Percentiles rank a stretch among this genome's conserved stretches.
phyloP scores from a whole-genome alignment of 2,888 invertebrate species.

The Ectropis crepuscularia region DNA sequence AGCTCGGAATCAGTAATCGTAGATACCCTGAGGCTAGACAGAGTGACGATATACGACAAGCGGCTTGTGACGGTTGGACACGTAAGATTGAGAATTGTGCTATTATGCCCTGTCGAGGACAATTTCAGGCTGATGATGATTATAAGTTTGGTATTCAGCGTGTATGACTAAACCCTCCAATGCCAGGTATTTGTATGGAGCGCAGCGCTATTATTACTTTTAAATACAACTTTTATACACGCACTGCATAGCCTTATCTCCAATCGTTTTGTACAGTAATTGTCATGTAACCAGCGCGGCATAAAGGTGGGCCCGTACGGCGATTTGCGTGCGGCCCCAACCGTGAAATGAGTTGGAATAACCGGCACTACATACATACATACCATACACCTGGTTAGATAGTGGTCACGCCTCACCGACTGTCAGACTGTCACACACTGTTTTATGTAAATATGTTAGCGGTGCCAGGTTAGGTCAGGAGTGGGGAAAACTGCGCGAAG shows the following conservation, averaged over 20 bases:
- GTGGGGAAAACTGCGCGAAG: constrained; percentile 17
- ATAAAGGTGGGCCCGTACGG: constrained; percentile 44
- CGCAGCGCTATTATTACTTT: not conserved
- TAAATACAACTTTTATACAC: constrained; percentile 10
- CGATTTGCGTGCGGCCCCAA: constrained; percentile 63
- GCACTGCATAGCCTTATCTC: constrained; percentile 24
- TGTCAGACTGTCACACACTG: constrained; percentile 29
- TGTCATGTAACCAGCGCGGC: constrained; percentile 34
- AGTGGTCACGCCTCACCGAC: constrained; percentile 41
- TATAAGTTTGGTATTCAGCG: too few relatives aligned
- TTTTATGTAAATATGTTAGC: constrained; percentile 32
- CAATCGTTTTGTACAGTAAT: constrained; percentile 36
- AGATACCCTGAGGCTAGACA: too few relatives aligned
- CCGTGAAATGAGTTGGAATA: constrained; percentile 77
- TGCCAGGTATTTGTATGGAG: not conserved
- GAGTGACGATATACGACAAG: too few relatives aligned
- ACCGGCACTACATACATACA: constrained; percentile 53
- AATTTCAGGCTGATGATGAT: too few relatives aligned
- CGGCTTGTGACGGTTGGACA: too few relatives aligned
- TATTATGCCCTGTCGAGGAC: too few relatives aligned
- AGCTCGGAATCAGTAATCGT: too few relatives aligned
- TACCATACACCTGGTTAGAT: constrained; percentile 44
- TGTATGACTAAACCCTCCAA: too few relatives aligned
- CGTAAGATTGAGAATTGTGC: too few relatives aligned
- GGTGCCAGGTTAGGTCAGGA: constrained; percentile 8